phyloP scores from a whole-genome alignment of 2,888 invertebrate species.

The Beris morrisii region DNA sequence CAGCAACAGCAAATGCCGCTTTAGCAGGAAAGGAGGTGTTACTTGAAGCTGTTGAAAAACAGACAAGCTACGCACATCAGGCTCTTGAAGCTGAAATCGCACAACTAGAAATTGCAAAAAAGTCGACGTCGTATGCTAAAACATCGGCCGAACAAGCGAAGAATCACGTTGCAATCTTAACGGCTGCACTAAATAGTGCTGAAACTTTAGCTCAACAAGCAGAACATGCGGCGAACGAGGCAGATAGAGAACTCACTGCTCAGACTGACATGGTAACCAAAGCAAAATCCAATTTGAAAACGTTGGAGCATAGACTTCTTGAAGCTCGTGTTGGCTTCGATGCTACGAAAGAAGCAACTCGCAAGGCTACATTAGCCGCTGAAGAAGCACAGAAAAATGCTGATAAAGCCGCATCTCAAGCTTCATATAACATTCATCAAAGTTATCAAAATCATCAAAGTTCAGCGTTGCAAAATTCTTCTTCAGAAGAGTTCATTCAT shows the following conservation, averaged over 20 bases:
- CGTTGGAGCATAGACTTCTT: conserved; percentile 68
- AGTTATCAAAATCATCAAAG: too few relatives aligned
- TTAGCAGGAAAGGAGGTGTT: conserved; percentile 68
- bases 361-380: conserved; percentile 67
- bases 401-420: neutral
- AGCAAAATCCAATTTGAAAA: conserved; percentile 66
- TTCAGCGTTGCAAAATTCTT: too few relatives aligned
- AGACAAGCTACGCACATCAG: conserved; percentile 70
- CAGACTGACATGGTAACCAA: conserved; percentile 78
- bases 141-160: conserved; percentile 71
- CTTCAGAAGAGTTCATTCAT: too few relatives aligned
- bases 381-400: conserved; percentile 74
- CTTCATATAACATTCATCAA: too few relatives aligned
- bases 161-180: conserved; percentile 68
- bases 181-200: conserved; percentile 74
- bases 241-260: conserved; percentile 72
- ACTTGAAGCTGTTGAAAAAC: conserved; percentile 69
- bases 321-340: conserved; percentile 74
- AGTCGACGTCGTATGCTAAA: conserved; percentile 69
- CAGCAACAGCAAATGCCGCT: conserved; percentile 67
- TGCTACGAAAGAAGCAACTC: conserved; percentile 72
- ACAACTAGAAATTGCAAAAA: conserved; percentile 72
- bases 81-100: conserved; percentile 69
- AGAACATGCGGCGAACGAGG: conserved; percentile 68
- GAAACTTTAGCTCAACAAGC: conserved; percentile 73